Evolutionary conservation across 2,888 invertebrate species (phyloP), one percentile per base, ranked within the genome.

Genomic region (Salticus scenicus): DNA sequence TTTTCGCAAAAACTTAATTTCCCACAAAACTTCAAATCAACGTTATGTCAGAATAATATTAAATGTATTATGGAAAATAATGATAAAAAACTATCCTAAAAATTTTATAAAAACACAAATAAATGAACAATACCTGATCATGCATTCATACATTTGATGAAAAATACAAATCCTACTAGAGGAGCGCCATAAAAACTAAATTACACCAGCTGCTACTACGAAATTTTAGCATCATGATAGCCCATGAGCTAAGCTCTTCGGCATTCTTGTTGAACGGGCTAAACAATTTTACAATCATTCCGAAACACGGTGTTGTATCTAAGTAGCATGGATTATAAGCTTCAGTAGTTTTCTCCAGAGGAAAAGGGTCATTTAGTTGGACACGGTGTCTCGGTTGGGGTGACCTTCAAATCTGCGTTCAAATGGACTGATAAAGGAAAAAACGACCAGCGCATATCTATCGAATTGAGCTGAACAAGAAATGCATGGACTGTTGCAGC

Each of bases 321-420:
- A 69, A 42, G 70, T 41, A 57, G 70, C 70, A 75, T 47, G 72
- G 67, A 57, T 30, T 74, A 41, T 74, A 81, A 74, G 83, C 83
- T 73, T 78, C 72, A 84, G 82, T 71, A 71, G 64, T 76, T 33
- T 42, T 37, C 63, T 82, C n/a, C 70, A 63, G 74, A 80, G 82
- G 81, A 75, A 82, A 82, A 82, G 76, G 30, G n/a, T 66, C 63
- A 75, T 71, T 74, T 69, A 42, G 75, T 63, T n/a, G 71, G 64
- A 63, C 77, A 84, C 73, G 77, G 77, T 77, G 63, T 82, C 71
- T 33, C 76, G 82, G 30, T 72, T 77, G 37, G 37, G 33, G 67
- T 72, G 83, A 84, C 83, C 83, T 84, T 84, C 77, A 77, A 78
- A 73, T 51, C 66, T 72, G 66, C 75, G 24, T 81, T 81, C 28